phyloP scores from a whole-genome alignment of 1,140 invertebrate genomes.

The Chrysopa pallens region DNA sequence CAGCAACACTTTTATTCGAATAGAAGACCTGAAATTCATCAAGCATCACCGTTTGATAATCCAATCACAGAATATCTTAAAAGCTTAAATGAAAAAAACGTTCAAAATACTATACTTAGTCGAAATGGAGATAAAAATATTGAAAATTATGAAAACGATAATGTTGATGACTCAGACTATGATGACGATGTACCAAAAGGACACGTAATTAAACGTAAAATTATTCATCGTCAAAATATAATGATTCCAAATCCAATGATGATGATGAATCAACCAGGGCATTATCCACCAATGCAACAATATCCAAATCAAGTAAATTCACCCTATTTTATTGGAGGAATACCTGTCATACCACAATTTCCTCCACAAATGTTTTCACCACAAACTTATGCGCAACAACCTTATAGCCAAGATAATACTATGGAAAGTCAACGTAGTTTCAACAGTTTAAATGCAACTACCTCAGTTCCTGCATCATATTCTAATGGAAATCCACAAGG shows the following conservation, averaged over 20 bases:
- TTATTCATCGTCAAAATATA: constrained; percentile 14
- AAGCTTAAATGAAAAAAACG: background rate
- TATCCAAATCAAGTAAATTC: background rate
- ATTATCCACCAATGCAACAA: background rate
- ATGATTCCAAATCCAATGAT: background rate
- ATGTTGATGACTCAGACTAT: too few relatives aligned
- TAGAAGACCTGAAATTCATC: background rate
- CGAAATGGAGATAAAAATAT: too few relatives aligned
- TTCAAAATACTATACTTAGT: too few relatives aligned
- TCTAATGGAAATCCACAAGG: constrained; percentile 9
- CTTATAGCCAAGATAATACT: too few relatives aligned
- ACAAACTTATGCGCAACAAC: too few relatives aligned
- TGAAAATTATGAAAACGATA: too few relatives aligned
- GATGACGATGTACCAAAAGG: constrained; percentile 9
- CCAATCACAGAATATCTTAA: constrained; percentile 15
- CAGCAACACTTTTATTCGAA: background rate
- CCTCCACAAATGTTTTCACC: too few relatives aligned
- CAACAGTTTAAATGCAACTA: too few relatives aligned
- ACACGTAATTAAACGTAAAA: constrained; percentile 15
- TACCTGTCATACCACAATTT: too few relatives aligned
- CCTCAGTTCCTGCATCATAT: too few relatives aligned
- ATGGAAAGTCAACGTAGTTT: too few relatives aligned
- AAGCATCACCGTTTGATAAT: constrained; percentile 9
- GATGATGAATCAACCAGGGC: background rate
- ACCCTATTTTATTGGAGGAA: too few relatives aligned